A percentile compares a stretch with the other conserved stretches of the same genome.
phyloP scores from a whole-genome alignment of 2,113 vertebrate genomes.

The Platysteira castanea region DNA sequence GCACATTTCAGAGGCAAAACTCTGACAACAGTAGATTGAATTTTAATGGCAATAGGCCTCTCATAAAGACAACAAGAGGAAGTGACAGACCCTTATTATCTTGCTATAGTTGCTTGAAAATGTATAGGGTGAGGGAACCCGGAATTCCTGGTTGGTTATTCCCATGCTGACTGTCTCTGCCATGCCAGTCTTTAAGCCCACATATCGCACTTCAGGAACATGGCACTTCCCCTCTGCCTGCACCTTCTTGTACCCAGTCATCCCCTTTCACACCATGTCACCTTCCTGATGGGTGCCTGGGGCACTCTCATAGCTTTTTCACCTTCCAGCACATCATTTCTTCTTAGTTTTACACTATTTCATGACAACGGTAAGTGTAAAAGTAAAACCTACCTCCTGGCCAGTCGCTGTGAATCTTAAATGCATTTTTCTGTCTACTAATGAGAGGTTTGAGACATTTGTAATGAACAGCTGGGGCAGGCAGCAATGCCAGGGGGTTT shows the following conservation, averaged over 20 bases:
- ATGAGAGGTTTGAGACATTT: neutral
- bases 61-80: neutral
- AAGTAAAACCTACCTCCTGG: neutral
- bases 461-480: no score
- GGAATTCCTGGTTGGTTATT: neutral
- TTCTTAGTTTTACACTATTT: neutral
- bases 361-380: neutral
- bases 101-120: neutral
- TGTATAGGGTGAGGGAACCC: fast-evolving
- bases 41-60: neutral
- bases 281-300: fast-evolving
- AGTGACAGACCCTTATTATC: neutral
- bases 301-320: neutral
- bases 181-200: neutral
- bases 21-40: neutral
- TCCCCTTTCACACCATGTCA: neutral
- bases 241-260: neutral
- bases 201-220: fast-evolving
- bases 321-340: neutral
- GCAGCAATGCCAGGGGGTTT: fast-evolving
- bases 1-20: neutral
- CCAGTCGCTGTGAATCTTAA: neutral
- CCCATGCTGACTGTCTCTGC: neutral
- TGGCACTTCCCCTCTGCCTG: neutral
- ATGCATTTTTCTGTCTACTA: neutral